phyloP scores from a whole-genome alignment of 2,888 invertebrate species.

The Polydrusus cervinus region DNA sequence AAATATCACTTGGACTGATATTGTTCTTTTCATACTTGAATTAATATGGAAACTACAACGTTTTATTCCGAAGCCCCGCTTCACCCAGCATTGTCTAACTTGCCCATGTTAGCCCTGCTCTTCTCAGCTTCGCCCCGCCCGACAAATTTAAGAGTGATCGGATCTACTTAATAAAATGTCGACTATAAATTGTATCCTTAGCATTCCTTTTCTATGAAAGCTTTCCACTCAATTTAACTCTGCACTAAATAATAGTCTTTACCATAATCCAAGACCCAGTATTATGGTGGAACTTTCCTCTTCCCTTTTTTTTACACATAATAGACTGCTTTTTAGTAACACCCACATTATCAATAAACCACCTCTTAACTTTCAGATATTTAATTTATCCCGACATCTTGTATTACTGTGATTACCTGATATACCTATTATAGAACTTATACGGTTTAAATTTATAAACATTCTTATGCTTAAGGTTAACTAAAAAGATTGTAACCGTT shows the following conservation, averaged over 20 bases:
- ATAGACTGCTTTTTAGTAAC: slow-evolving; percentile 3
- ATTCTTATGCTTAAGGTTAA: slow-evolving; percentile 23
- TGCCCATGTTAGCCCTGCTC: no score
- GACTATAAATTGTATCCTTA: not conserved
- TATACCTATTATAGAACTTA: slow-evolving; percentile 13
- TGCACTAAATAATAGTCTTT: slow-evolving; percentile 11
- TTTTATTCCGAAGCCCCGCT: no score
- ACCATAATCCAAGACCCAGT: not conserved
- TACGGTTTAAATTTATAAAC: slow-evolving; percentile 9
- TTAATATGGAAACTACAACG: no score
- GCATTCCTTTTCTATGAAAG: not conserved
- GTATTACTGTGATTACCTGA: slow-evolving; percentile 19
- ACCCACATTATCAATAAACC: slow-evolving; percentile 21
- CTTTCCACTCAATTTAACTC: not conserved
- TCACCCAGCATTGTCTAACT: no score
- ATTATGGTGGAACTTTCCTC: slow-evolving; percentile 7
- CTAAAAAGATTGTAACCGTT: slow-evolving; percentile 5
- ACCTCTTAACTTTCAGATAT: slow-evolving; percentile 31
- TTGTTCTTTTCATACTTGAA: no score
- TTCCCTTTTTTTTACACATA: slow-evolving; percentile 24
- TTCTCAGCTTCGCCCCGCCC: no score
- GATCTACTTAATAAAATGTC: not conserved
- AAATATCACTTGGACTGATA: no score
- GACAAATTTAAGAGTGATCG: no score
- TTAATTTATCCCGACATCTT: slow-evolving; percentile 12